A percentile compares a stretch with the other conserved stretches of the same genome.
These are phyloP conservation scores for Sebastes matsubarae DNA, from an alignment of 2,797 vertebrate genomes.

Conservation along the genomic window DNA sequence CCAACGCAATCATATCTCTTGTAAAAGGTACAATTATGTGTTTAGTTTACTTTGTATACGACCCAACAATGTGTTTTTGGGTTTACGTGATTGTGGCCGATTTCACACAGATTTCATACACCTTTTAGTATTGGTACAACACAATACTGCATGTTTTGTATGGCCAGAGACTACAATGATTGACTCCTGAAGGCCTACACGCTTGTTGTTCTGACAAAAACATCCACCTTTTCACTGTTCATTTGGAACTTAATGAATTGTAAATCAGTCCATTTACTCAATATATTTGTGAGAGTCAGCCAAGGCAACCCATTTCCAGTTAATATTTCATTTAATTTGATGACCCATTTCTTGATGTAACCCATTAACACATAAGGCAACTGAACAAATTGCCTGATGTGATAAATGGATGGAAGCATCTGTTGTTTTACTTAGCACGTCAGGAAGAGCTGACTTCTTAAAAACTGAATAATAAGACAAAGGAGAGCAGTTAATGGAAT, in stretches of 20 bases:
- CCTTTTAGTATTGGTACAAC: not conserved
- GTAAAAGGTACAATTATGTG: not conserved
- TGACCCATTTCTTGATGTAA: conserved; percentile 23
- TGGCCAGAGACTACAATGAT: not conserved
- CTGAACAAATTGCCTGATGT: conserved; percentile 3
- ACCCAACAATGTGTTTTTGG: not conserved
- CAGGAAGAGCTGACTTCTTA: not conserved
- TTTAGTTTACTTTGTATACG: not conserved
- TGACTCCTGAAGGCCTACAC: not conserved
- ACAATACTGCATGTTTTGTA: not conserved
- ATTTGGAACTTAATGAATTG: not conserved
- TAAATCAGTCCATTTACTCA: not conserved
- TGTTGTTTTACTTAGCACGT: conserved; percentile 7
- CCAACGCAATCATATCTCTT: not conserved
- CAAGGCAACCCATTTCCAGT: conserved; percentile 1
- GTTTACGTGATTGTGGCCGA: not conserved
- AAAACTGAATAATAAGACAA: not conserved
- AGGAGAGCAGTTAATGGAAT: conserved; percentile 4
- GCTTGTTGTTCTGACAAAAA: not conserved
- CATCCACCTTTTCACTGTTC: not conserved
- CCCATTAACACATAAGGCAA: conserved; percentile 29
- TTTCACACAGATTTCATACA: not conserved
- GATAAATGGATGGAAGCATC: conserved; percentile 9
- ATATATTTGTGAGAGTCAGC: conserved; percentile 9
- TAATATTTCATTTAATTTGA: conserved; percentile 24